These are phyloP conservation scores for Drosophila varians DNA, from an alignment of 1,140 invertebrate species.

Conservation along the genomic window DNA sequence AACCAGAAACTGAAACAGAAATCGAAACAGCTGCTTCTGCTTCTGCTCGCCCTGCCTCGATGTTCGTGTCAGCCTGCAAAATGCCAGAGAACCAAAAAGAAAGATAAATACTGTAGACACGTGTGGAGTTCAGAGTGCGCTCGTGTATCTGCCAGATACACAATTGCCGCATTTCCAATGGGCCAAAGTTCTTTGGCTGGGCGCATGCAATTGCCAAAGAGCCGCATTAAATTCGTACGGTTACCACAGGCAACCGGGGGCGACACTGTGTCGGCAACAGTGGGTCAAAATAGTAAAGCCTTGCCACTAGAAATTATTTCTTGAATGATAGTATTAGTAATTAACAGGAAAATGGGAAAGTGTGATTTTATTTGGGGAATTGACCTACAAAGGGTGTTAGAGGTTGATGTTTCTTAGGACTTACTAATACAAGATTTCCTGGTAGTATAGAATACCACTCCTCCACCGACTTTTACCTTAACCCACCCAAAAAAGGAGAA, in stretches of 20 bases:
- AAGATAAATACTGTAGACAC: slow-evolving; percentile 41
- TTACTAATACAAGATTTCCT: no score
- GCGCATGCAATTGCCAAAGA: slow-evolving; percentile 36
- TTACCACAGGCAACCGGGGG: slow-evolving; percentile 31
- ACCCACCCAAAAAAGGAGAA: no score
- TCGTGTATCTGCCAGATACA: slow-evolving; percentile 48
- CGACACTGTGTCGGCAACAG: slow-evolving; percentile 3
- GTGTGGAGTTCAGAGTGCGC: slow-evolving; percentile 62
- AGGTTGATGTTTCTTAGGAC: no score
- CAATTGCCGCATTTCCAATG: slow-evolving; percentile 58
- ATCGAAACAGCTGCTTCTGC: slow-evolving; percentile 38
- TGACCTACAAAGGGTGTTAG: no score
- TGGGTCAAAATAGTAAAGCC: slow-evolving; percentile 4
- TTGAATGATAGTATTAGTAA: no score
- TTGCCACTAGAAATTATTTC: no score
- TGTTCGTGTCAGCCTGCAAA: slow-evolving; percentile 47
- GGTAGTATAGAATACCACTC: no score
- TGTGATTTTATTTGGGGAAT: neutral
- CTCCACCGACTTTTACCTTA: no score
- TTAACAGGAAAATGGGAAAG: no score
- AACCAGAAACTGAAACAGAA: slow-evolving; percentile 27
- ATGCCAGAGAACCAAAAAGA: slow-evolving; percentile 13
- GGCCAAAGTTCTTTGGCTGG: slow-evolving; percentile 52
- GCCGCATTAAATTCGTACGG: slow-evolving; percentile 48
- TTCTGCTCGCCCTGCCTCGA: slow-evolving; percentile 40